Conservation (phyloP, 2,888 invertebrate genomes). For the Dynastes grantii region DNA sequence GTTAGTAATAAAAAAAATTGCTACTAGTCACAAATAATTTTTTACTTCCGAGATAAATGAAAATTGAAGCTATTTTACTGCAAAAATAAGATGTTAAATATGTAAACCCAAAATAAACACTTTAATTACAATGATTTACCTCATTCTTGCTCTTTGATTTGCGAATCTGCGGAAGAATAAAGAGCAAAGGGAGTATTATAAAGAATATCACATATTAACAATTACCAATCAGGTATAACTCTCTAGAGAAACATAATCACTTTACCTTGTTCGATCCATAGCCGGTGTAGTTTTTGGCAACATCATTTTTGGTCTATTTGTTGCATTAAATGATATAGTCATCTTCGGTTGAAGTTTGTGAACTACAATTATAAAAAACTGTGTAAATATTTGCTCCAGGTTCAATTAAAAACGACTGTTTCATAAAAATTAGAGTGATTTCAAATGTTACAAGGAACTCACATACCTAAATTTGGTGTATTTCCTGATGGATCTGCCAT, state of each 20-base stretch:
- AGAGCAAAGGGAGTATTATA: conserved; percentile 45
- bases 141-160: conserved; percentile 59
- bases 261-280: conserved; percentile 49
- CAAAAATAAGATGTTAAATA: not conserved
- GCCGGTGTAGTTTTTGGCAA: conserved; percentile 62
- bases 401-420: conserved; percentile 1
- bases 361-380: conserved; percentile 40
- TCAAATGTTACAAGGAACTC: not conserved
- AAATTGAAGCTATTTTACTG: not conserved
- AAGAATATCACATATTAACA: conserved; percentile 1
- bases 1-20: not conserved
- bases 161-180: conserved; percentile 59
- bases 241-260: not conserved
- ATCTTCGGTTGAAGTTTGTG: conserved; percentile 50
- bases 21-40: not conserved
- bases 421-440: no score
- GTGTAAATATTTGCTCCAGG: conserved; percentile 10
- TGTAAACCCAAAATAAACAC: conserved; percentile 32
- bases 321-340: conserved; percentile 40
- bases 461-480: conserved; percentile 77
- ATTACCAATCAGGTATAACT: conserved; percentile 11
- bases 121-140: conserved; percentile 45
- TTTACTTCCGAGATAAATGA: not conserved
- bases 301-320: conserved; percentile 67
- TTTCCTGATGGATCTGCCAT: conserved; percentile 84